These are phyloP conservation scores for Drosophila villosipedis DNA, from an alignment of 2,888 invertebrate genomes.

Conservation along the genomic window DNA sequence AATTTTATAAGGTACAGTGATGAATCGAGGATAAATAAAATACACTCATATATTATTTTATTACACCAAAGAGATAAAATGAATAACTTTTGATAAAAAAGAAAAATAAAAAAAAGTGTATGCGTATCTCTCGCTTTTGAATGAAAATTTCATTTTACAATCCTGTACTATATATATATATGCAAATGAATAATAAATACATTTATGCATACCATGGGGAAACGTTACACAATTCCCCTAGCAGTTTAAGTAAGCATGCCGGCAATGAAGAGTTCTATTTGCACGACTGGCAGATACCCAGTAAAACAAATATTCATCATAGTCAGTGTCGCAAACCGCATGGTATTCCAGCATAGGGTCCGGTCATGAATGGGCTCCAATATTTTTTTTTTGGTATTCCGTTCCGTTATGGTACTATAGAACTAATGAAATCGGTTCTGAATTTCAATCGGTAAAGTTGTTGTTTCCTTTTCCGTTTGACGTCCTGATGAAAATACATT, in stretches of 20 bases:
- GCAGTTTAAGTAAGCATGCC: not conserved
- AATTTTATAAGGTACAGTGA: not conserved
- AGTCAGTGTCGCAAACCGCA: not conserved
- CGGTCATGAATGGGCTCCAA: not conserved
- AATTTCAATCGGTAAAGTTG: not conserved
- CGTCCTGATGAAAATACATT: not conserved
- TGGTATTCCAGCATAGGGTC: not conserved
- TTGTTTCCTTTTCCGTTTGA: not conserved
- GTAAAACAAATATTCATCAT: not conserved
- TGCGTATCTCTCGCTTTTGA: not conserved
- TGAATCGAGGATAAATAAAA: not conserved
- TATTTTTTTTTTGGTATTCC: not conserved
- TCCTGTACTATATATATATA: not conserved
- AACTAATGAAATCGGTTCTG: not conserved
- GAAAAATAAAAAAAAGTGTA: not conserved
- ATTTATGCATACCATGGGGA: constrained; percentile 9
- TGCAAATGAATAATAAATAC: not conserved
- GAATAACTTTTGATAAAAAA: not conserved
- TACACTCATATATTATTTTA: not conserved
- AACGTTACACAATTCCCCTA: not conserved
- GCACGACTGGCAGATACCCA: not conserved
- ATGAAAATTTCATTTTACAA: not conserved
- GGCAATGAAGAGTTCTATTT: not conserved
- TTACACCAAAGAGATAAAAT: not conserved
- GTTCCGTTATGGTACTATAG: not conserved